A percentile compares a stretch with the other conserved stretches of the same genome.
Evolutionary conservation across 2,113 vertebrate genomes (phyloP).

Genomic region (Anoura caudifer): DNA sequence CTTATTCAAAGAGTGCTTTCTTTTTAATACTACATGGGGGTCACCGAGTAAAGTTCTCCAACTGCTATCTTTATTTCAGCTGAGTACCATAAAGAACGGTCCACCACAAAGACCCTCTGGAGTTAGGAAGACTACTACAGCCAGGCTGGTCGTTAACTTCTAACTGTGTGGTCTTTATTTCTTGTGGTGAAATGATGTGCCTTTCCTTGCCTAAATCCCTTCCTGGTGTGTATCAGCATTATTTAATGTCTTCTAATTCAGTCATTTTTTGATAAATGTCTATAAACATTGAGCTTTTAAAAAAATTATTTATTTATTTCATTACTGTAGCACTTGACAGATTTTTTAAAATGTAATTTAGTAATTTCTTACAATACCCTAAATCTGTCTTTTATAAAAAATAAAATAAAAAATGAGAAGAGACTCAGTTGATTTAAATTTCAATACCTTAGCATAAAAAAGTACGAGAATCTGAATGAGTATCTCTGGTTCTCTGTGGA

Average conservation of each 20-base stretch:
- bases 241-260: slow-evolving; percentile 74
- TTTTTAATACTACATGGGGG: background rate
- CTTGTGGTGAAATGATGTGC: slow-evolving; percentile 76
- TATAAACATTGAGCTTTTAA: slow-evolving; percentile 78
- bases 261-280: slow-evolving; percentile 70
- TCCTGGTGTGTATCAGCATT: slow-evolving; percentile 51
- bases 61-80: slow-evolving; percentile 4
- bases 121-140: slow-evolving; percentile 62
- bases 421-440: slow-evolving; percentile 56
- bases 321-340: slow-evolving; percentile 70
- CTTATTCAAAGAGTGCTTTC: slow-evolving; percentile 39
- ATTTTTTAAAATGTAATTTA: slow-evolving; percentile 77
- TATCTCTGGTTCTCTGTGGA: background rate
- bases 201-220: slow-evolving; percentile 60
- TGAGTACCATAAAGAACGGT: slow-evolving; percentile 41
- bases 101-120: slow-evolving; percentile 1
- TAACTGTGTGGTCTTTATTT: slow-evolving; percentile 70
- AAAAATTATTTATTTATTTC: slow-evolving; percentile 79
- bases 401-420: slow-evolving; percentile 73
- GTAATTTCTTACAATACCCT: slow-evolving; percentile 69
- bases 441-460: background rate
- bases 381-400: slow-evolving; percentile 78
- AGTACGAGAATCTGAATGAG: background rate
- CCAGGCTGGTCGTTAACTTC: slow-evolving; percentile 54
- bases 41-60: slow-evolving; percentile 26